phyloP scores from a whole-genome alignment of 2,888 invertebrate species.

The Pogonocherus hispidulus region DNA sequence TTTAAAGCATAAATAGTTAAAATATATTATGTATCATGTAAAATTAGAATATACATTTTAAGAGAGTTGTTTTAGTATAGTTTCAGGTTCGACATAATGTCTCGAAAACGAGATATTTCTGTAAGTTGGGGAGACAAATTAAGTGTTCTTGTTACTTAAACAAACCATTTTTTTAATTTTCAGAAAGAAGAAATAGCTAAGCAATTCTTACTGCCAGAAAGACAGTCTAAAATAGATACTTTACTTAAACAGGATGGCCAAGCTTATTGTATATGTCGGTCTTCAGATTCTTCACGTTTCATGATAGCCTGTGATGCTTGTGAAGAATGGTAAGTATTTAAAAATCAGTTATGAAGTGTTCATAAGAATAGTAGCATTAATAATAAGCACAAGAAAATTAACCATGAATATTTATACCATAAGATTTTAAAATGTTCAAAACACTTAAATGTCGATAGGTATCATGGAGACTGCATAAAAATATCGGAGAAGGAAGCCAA shows the following conservation, averaged over 20 bases:
- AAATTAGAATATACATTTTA: no score
- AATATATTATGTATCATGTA: no score
- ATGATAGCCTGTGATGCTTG: conserved; percentile 99
- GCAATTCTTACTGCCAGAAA: conserved; percentile 89
- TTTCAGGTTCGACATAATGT: no score
- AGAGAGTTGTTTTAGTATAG: no score
- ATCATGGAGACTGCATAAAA: conserved; percentile 97
- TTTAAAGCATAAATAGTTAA: no score
- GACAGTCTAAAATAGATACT: conserved; percentile 91
- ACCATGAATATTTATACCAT: no score
- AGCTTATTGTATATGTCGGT: conserved; percentile 95
- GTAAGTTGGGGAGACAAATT: no score
- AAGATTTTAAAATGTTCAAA: neutral
- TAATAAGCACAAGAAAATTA: no score
- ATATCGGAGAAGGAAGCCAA: conserved; percentile 95
- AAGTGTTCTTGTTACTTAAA: neutral
- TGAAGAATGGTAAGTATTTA: conserved; percentile 91
- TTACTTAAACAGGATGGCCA: conserved; percentile 90
- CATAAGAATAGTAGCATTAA: no score
- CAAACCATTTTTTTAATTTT: conserved; percentile 51
- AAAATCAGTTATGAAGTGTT: no score
- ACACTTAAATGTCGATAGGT: conserved; percentile 65
- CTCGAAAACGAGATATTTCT: conserved; percentile 53
- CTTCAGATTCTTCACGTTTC: conserved; percentile 93
- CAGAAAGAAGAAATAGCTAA: conserved; percentile 91